Conservation (phyloP, 2,113 vertebrate genomes). For the Synchiropus splendidus region DNA sequence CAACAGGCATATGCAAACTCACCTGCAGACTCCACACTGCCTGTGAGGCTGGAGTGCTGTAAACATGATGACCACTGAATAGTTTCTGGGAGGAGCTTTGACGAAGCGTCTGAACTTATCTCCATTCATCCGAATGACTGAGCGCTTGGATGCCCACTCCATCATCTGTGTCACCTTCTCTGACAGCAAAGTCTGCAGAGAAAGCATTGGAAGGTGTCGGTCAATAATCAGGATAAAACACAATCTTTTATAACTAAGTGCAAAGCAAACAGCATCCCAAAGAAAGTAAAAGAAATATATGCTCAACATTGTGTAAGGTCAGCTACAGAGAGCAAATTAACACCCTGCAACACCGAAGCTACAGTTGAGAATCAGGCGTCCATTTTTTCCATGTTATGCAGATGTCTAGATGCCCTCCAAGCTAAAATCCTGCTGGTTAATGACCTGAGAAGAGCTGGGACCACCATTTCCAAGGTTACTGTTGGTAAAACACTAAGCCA, state of each 20-base stretch:
- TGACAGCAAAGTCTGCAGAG: conserved; percentile 78
- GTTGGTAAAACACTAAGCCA: too few species aligned
- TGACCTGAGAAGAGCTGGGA: too few species aligned
- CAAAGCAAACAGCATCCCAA: not conserved
- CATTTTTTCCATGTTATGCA: too few species aligned
- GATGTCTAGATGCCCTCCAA: too few species aligned
- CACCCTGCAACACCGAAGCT: too few species aligned
- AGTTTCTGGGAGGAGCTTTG: conserved; percentile 91
- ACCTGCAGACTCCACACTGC: conserved; percentile 94
- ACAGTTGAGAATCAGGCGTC: too few species aligned
- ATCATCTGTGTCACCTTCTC: conserved; percentile 93
- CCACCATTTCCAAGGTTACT: too few species aligned
- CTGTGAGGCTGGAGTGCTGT: conserved; percentile 93
- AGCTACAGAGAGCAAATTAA: too few species aligned
- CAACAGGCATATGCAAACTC: too few species aligned
- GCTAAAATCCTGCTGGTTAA: too few species aligned
- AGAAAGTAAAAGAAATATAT: not conserved
- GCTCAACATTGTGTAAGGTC: not conserved
- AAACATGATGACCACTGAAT: conserved; percentile 95
- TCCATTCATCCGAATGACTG: conserved; percentile 89
- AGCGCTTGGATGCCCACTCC: conserved; percentile 89
- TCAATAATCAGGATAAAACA: not conserved
- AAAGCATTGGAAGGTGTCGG: not conserved
- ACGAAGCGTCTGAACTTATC: conserved; percentile 94
- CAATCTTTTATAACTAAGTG: not conserved